Evolutionary conservation across 2,888 invertebrate genomes (phyloP).

Genomic region (Timema cristinae): DNA sequence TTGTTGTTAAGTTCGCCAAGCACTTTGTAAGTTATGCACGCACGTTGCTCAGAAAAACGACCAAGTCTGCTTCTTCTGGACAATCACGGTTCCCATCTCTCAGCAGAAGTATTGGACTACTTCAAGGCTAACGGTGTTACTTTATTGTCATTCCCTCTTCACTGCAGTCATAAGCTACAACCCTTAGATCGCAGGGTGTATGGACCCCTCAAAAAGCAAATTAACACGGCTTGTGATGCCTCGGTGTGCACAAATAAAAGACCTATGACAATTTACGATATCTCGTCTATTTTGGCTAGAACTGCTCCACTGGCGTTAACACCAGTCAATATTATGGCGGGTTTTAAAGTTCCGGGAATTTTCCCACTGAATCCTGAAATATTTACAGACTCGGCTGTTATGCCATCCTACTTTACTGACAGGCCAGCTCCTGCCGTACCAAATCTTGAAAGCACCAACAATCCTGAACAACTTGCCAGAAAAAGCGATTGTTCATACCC

Average conservation of each 20-base stretch:
- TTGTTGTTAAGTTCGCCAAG: constrained; percentile 7
- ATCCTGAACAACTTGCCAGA: too few relatives aligned
- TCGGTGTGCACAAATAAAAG: constrained; percentile 7
- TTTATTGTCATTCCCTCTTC: constrained; percentile 16
- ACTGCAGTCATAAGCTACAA: constrained; percentile 18
- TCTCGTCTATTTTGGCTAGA: constrained; percentile 18
- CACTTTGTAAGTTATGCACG: constrained; percentile 9
- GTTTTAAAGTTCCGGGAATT: constrained; percentile 13
- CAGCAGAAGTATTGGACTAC: constrained; percentile 14
- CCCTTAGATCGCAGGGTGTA: constrained; percentile 13
- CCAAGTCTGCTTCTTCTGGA: constrained; percentile 6
- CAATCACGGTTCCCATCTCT: constrained; percentile 8
- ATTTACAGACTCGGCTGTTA: constrained; percentile 7
- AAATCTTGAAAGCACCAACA: too few relatives aligned
- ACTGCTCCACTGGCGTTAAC: constrained; percentile 13
- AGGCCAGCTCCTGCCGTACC: too few relatives aligned
- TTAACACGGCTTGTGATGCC: constrained; percentile 16
- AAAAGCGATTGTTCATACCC: too few relatives aligned
- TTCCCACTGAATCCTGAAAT: constrained; percentile 18
- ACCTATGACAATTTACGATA: constrained; percentile 17
- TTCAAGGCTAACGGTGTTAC: constrained; percentile 15
- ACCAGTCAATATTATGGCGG: constrained; percentile 14
- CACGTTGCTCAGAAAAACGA: neutral
- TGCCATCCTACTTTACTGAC: too few relatives aligned
- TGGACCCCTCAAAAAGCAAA: neutral